These are phyloP conservation scores for Lumbricus terrestris DNA, from an alignment of 2,888 invertebrate genomes.

Conservation along the genomic window DNA sequence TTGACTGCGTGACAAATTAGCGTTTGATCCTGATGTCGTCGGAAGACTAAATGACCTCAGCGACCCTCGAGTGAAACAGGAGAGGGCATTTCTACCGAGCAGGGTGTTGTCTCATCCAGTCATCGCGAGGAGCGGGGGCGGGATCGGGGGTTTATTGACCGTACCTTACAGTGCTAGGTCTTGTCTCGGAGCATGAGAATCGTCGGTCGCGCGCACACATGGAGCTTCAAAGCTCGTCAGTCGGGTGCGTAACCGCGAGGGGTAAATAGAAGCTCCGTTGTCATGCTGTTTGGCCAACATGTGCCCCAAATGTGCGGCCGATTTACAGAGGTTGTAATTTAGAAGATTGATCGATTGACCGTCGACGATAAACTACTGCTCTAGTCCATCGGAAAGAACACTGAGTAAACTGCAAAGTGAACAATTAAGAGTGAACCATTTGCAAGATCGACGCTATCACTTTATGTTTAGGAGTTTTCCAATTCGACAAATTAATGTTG, in stretches of 20 bases:
- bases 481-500: not conserved
- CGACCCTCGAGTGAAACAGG: not conserved
- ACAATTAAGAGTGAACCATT: no score
- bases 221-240: not conserved
- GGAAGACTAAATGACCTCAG: not conserved
- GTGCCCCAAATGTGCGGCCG: not conserved
- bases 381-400: no score
- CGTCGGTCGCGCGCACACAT: not conserved
- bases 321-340: not conserved
- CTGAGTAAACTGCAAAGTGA: no score
- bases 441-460: not conserved
- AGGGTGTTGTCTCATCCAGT: not conserved
- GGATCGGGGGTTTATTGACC: not conserved
- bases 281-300: not conserved
- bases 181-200: not conserved
- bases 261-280: not conserved
- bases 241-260: slow-evolving; percentile 3
- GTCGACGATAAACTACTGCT: not conserved
- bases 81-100: not conserved
- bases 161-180: not conserved
- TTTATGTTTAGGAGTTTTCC: no score
- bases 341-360: not conserved
- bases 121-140: not conserved
- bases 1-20: slow-evolving; percentile 3
- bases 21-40: not conserved